Percentiles rank a stretch among this genome's conserved stretches.
phyloP scores from a whole-genome alignment of 2,113 vertebrate genomes.

The Gadus macrocephalus region DNA sequence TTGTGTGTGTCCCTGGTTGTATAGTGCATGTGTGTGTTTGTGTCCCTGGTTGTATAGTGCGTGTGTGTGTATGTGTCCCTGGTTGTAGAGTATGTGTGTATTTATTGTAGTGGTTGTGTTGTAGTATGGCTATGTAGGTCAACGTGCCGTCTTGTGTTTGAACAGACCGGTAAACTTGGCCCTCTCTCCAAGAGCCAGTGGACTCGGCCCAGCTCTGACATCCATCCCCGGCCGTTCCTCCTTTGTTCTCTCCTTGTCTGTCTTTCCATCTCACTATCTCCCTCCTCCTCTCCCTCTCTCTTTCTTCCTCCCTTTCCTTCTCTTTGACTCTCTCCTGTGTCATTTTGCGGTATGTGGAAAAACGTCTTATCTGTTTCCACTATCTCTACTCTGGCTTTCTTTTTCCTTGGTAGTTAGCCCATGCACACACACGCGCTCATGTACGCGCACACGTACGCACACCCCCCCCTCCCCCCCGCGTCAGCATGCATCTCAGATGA shows the following conservation, averaged over 20 bases:
- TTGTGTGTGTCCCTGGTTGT: no score
- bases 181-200: slow-evolving; percentile 32
- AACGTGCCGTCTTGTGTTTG: slow-evolving; percentile 37
- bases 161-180: slow-evolving; percentile 42
- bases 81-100: not conserved
- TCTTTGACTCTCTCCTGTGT: not conserved
- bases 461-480: not conserved
- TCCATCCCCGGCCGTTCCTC: no score
- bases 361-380: slow-evolving; percentile 30
- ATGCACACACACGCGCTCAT: not conserved
- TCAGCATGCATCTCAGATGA: slow-evolving; percentile 28
- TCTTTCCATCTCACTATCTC: not conserved
- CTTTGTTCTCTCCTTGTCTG: no score
- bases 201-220: not conserved
- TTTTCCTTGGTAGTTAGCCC: slow-evolving; percentile 29
- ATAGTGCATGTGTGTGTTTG: no score
- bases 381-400: slow-evolving; percentile 18
- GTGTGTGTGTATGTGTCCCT: not conserved
- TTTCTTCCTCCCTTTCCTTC: not conserved
- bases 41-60: not conserved
- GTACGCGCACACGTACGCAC: not conserved
- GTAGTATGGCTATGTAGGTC: slow-evolving; percentile 51
- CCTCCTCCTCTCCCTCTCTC: not conserved
- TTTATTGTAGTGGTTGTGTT: slow-evolving; percentile 13
- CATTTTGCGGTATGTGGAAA: slow-evolving; percentile 32